Base-by-base conservation (phyloP, 2,797 vertebrate species). In the Bufotes viridis region DNA sequence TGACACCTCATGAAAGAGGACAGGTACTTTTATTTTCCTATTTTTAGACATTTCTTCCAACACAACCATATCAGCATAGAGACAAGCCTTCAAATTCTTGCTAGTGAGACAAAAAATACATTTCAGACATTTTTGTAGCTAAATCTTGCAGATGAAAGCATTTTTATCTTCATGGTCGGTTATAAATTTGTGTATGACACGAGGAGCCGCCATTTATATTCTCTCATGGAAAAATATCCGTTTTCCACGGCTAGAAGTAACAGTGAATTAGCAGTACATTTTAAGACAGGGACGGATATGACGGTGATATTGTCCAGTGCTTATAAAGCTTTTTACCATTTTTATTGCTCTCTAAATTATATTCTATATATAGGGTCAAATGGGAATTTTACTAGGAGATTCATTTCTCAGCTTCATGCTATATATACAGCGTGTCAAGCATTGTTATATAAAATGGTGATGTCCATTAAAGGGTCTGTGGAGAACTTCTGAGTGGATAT, bases 341-440 rank as follows among this genome's bases (percentile, higher is more conserved):
- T 74, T 84, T 84, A 84, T 72, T 72, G 70, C 82, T 84, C 58
- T 70, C 53, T 84, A 29, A 55, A 72, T 72, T 13, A 58, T 72
- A 18, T 26, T 13, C 51, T 82, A 81, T 81, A 65, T 78, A 15
- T 57, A 57, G 51, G 8, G n/a, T 5, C 58, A 60, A 18, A 22
- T 61, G 24, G 26, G 78, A 34, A 42, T 63, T 42, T 81, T 65
- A 63, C 18, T 17, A 24, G 53, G 26, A 58, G 78, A 78, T 24
- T 24, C 24, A 29, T 79, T 29, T 2, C 14, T n/a, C n/a, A 22
- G 29, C 60, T 42, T 14, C 18, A 22, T 60, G 10, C 15, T 6
- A 22, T 29, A 79, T 60, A 79, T 12, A 60, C 55, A 60, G 55
- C 3, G 20, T 63, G 79, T 63, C 79, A 63, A 26, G 2, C 26